These are phyloP conservation scores for Tryphoninae sp. DNA, from an alignment of 2,888 invertebrate species.

Conservation along the genomic window DNA sequence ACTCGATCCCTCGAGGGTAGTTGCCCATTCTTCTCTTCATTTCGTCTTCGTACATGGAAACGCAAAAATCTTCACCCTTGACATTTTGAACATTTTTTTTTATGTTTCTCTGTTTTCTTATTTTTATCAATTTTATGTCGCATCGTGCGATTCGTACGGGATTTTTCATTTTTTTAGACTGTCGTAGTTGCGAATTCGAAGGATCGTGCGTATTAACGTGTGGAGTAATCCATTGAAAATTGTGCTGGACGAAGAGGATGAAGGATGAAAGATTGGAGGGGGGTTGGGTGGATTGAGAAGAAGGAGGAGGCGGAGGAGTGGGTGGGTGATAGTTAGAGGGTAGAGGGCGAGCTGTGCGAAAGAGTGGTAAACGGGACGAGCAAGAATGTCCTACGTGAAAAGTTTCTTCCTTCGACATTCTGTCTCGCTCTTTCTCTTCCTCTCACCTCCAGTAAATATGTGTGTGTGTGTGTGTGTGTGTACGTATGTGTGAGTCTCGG, in stretches of 20 bases:
- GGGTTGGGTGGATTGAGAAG: background rate
- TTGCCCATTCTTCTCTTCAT: background rate
- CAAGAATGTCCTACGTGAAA: constrained; percentile 19
- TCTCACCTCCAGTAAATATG: constrained; percentile 9
- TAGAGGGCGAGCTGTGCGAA: constrained; percentile 18
- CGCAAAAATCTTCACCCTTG: background rate
- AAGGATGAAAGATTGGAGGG: background rate
- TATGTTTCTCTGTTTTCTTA: background rate
- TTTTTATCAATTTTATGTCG: background rate
- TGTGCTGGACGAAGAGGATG: constrained; percentile 2
- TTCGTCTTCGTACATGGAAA: background rate
- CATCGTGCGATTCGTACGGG: background rate
- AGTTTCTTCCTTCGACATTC: constrained; percentile 10
- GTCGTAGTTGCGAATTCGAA: no score
- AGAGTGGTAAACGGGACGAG: constrained; percentile 24
- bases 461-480: no score
- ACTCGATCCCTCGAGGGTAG: background rate
- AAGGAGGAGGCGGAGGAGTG: no score
- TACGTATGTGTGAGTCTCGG: background rate
- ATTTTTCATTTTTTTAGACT: no score
- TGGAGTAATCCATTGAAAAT: background rate
- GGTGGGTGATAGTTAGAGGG: no score
- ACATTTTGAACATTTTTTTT: background rate
- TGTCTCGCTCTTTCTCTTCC: background rate
- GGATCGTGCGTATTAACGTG: background rate